Percentiles rank a stretch among this genome's conserved stretches.
phyloP scores from a whole-genome alignment of 2,888 invertebrate species.

The Spisula subtruncata region DNA sequence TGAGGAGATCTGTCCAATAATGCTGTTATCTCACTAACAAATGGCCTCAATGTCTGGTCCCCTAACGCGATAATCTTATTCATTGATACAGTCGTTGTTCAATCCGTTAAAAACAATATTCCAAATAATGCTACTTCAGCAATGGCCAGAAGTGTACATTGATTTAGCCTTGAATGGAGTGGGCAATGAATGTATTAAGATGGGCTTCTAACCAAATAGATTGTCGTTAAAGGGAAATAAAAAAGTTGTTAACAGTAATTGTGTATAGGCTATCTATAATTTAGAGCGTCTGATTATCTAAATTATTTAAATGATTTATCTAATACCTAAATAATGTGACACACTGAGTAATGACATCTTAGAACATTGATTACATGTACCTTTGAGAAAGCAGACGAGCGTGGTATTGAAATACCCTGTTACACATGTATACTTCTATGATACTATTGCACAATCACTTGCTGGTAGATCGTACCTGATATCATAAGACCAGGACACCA shows the following conservation, averaged over 20 bases:
- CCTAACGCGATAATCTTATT: too few species aligned
- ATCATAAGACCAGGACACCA: too few species aligned
- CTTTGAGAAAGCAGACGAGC: not conserved
- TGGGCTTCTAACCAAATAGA: not conserved
- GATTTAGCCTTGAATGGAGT: too few species aligned
- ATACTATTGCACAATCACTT: too few species aligned
- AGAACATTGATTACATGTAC: not conserved
- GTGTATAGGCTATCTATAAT: not conserved
- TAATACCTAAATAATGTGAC: not conserved
- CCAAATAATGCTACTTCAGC: too few species aligned
- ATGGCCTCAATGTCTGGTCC: too few species aligned
- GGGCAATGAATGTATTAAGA: not conserved
- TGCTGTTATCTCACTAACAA: too few species aligned
- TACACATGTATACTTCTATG: too few species aligned
- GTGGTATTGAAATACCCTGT: too few species aligned
- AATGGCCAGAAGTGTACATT: too few species aligned
- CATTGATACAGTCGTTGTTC: constrained; percentile 1
- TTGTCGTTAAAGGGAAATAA: not conserved
- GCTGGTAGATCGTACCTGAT: too few species aligned
- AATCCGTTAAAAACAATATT: not conserved
- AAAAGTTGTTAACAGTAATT: not conserved
- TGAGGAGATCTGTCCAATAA: not conserved
- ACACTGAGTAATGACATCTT: not conserved
- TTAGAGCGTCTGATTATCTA: not conserved
- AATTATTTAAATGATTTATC: not conserved